Evolutionary conservation across 2,888 invertebrate species (phyloP), one percentile per base, ranked within the genome.

Genomic region (Pyrocoelia pectoralis): DNA sequence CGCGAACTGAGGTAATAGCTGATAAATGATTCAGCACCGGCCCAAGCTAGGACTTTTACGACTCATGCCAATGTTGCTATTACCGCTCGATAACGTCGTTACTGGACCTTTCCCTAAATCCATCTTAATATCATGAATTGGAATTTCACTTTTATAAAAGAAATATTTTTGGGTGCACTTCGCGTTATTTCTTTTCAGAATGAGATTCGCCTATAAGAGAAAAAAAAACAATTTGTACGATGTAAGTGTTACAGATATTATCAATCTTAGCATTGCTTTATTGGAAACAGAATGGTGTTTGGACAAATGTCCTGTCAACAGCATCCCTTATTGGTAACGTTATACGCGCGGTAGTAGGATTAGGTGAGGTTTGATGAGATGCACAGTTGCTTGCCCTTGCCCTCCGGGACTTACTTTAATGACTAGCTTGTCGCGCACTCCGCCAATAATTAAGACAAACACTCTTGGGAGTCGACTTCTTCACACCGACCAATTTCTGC

Each of bases 371-470:
- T 74, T 79, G 79, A 80, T 79, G 77, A 80, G 79, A 80, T 79
- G 79, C 79, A 78, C 75, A 77, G 74, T 76, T 75, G 70, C 71
- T 60, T 75, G 71, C 72, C 64, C 67, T 68, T 71, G 76, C 76
- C 80, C 79, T 70, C 65, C 69, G 80, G 80, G 80, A 80, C 75
- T 75, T 72, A 76, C 79, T 79, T 79, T 81, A 81, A 81, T 80
- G 80, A 80, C 77, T 79, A 77, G 78, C 79, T 79, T 80, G 80
- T 81, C 80, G 79, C 78, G 74, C 73, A 75, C 77, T 74, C 72
- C 73, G 76, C 76, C 78, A 79, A 80, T 81, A 81, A 81, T 81
- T 81, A 81, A 81, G 81, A 81, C 79, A 81, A 80, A 81, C 79
- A 81, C 80, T 78, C 80, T 73, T 79, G 81, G 80, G 80, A 73